phyloP scores from a whole-genome alignment of 2,888 invertebrate species.

The Tinea pellionella region DNA sequence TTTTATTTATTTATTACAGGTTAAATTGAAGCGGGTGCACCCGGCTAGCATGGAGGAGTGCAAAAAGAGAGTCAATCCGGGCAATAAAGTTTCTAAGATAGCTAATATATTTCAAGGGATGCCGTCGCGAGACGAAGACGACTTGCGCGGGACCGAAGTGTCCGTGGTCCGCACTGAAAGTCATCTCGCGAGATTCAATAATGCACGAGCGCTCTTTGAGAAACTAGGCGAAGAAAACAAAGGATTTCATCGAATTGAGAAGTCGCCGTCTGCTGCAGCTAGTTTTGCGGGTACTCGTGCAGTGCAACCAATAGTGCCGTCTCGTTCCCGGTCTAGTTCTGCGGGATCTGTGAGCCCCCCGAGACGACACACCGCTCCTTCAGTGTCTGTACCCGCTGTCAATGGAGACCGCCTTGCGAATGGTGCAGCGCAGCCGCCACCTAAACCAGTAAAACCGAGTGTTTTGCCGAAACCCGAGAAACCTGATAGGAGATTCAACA shows the following conservation, averaged over 20 bases:
- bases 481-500: slow-evolving; percentile 84
- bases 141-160: slow-evolving; percentile 68
- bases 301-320: slow-evolving; percentile 57
- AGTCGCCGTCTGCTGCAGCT: slow-evolving; percentile 67
- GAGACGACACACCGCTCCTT: slow-evolving; percentile 65
- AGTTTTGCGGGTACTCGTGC: slow-evolving; percentile 68
- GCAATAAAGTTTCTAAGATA: slow-evolving; percentile 90
- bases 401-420: slow-evolving; percentile 55
- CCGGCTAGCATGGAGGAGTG: slow-evolving; percentile 75
- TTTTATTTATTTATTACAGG: slow-evolving; percentile 41
- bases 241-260: slow-evolving; percentile 64
- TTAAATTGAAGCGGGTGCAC: slow-evolving; percentile 61
- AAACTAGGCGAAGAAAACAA: slow-evolving; percentile 84
- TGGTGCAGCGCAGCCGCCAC: slow-evolving; percentile 53
- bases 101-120: slow-evolving; percentile 90
- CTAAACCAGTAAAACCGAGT: slow-evolving; percentile 65
- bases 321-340: slow-evolving; percentile 74
- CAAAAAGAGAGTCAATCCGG: slow-evolving; percentile 71
- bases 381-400: slow-evolving; percentile 47
- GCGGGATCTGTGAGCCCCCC: slow-evolving; percentile 73
- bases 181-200: slow-evolving; percentile 91
- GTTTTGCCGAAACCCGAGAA: slow-evolving; percentile 82
- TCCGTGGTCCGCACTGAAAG: slow-evolving; percentile 88
- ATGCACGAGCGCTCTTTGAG: slow-evolving; percentile 91
- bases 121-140: slow-evolving; percentile 69